Evolutionary conservation across 2,113 vertebrate genomes (phyloP), one percentile per base, ranked within the genome.

Genomic region (Takifugu flavidus): DNA sequence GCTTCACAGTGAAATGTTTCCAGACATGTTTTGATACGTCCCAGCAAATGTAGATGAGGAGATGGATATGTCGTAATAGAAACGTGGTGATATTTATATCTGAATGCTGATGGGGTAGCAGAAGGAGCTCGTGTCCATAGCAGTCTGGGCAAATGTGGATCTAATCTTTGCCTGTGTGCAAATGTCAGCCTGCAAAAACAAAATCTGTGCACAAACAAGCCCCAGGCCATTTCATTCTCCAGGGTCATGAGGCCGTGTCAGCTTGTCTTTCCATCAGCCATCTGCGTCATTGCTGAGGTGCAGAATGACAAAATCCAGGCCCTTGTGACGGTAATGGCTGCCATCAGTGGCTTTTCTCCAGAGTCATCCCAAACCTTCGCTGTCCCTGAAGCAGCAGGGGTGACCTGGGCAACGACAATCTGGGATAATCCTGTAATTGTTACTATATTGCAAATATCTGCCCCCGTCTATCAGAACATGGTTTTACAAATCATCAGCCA

Each of bases 351-450:
- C 62, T 53, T 63, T 10, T 42, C 75, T 72, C 56, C 25, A 65
- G 20, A 20, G 72, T 76, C 31, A 6, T 62, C 67, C 78, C 46
- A 15, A 49, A 20, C 15, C 46, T 57, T 64, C 26, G 72, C 4
- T 7, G 28, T 29, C 28, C 5, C 28, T 29, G 28, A 29, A 29
- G 28, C 28, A 29, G 20, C 28, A 6, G 29, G 29, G 1, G 29
- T 31, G 29, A 31, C 29, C 29, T 31, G 29, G 5, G 29, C 29
- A 31, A 4, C 5, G 29, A 31, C 29, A 31, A 6, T 31, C 29
- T 31, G 60, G 39, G 57, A 69, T 47, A 56, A n/a, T 53, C 58
- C 53, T 5, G 13, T 58, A 70, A 83, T 81, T 79, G 73, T 76
- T 67, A 73, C 51, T 61, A 58, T 47, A 55, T 56, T 56, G 62